Percentiles rank a stretch among this genome's conserved stretches.
These are phyloP conservation scores for Hydrozoanthus gracilis DNA, from an alignment of 92 coral and sea anemone species.

Conservation along the genomic window DNA sequence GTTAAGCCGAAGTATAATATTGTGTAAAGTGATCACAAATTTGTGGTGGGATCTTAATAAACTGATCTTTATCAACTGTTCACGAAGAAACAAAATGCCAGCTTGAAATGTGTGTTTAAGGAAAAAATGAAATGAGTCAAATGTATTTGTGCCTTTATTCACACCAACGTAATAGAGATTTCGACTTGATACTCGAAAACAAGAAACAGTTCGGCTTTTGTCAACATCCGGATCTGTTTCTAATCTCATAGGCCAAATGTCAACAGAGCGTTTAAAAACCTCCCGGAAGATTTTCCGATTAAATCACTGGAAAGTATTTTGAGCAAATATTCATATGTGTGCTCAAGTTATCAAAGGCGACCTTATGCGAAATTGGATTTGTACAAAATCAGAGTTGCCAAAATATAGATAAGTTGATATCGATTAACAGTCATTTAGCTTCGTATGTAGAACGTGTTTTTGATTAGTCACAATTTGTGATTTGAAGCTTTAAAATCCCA, in stretches of 20 bases:
- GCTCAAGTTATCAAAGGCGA: neutral
- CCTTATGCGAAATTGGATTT: slow-evolving; percentile 1
- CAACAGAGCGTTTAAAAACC: neutral
- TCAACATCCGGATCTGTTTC: neutral
- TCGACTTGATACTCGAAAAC: too few relatives aligned
- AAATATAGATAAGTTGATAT: neutral
- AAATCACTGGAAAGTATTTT: neutral
- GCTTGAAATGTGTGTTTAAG: too few relatives aligned
- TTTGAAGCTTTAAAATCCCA: neutral
- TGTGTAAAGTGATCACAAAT: too few relatives aligned
- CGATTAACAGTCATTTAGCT: neutral
- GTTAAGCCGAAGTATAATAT: too few relatives aligned
- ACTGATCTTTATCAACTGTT: too few relatives aligned
- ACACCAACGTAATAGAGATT: too few relatives aligned
- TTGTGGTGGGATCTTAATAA: too few relatives aligned
- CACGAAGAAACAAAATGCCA: too few relatives aligned
- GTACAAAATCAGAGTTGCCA: neutral
- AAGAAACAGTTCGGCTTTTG: too few relatives aligned
- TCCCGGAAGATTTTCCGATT: neutral
- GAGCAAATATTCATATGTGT: neutral
- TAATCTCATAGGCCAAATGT: neutral
- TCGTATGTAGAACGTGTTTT: neutral
- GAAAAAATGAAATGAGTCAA: too few relatives aligned
- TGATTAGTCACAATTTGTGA: neutral
- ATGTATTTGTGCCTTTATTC: too few relatives aligned